Conservation (phyloP, 2,797 vertebrate genomes). For the Bryconaethiops microstoma region DNA sequence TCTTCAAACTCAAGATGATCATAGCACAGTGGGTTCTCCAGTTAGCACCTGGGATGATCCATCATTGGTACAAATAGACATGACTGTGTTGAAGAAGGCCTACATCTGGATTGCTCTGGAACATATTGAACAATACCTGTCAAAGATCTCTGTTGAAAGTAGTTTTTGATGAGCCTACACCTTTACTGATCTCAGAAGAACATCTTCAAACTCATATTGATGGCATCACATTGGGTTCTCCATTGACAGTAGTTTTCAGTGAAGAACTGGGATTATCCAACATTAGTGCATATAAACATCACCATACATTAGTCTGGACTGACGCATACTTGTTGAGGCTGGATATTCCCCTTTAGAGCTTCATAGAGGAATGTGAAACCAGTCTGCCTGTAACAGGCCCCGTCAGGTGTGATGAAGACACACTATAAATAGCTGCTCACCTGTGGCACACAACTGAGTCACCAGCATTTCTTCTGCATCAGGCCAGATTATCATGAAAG, state of each 20-base stretch:
- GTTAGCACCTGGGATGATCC: not conserved
- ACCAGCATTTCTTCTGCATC: slow-evolving; percentile 21
- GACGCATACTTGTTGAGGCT: not conserved
- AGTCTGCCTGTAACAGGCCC: not conserved
- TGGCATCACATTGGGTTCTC: too few relatives aligned
- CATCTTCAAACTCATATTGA: not conserved
- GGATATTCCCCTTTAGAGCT: slow-evolving; percentile 5
- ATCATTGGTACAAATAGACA: too few relatives aligned
- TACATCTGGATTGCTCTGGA: too few relatives aligned
- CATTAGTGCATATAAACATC: not conserved
- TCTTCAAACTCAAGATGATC: too few relatives aligned
- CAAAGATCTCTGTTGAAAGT: not conserved
- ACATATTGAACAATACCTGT: too few relatives aligned
- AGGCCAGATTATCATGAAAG: not conserved
- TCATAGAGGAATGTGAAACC: slow-evolving; percentile 14
- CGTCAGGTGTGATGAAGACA: slow-evolving; percentile 13
- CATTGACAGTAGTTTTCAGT: not conserved
- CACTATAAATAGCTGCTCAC: slow-evolving; percentile 37
- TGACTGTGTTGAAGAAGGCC: too few relatives aligned
- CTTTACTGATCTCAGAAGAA: not conserved
- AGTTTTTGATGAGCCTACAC: not conserved
- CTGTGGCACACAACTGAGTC: slow-evolving; percentile 27
- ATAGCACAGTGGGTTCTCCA: not conserved
- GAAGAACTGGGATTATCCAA: not conserved
- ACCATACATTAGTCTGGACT: not conserved